phyloP scores from a whole-genome alignment of 2,888 invertebrate genomes.

The Hypsopygia costalis region DNA sequence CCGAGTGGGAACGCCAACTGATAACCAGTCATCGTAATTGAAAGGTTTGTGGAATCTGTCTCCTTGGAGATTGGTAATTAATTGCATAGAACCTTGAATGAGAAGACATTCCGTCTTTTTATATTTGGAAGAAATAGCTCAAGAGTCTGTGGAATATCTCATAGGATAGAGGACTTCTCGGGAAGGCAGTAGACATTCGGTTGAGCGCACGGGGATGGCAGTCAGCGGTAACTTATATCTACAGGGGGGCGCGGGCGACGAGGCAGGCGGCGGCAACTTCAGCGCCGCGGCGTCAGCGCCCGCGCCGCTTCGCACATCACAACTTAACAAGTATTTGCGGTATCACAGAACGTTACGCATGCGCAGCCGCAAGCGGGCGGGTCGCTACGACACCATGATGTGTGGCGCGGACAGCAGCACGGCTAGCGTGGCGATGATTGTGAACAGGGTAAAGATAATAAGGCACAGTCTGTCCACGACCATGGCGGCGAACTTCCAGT shows the following conservation, averaged over 20 bases:
- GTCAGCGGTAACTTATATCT: constrained; percentile 72
- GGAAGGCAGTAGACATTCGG: constrained; percentile 58
- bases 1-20: constrained; percentile 34
- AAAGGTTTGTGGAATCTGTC: constrained; percentile 31
- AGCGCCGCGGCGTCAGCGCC: constrained; percentile 64
- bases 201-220: constrained; percentile 68
- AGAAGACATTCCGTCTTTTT: constrained; percentile 32
- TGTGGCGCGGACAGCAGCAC: constrained; percentile 98
- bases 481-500: constrained; percentile 99
- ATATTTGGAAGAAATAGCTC: constrained; percentile 41
- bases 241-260: constrained; percentile 70
- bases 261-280: constrained; percentile 69
- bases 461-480: constrained; percentile 99
- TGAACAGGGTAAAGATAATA: constrained; percentile 99
- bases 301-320: constrained; percentile 77
- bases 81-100: constrained; percentile 23
- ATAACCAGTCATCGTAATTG: constrained; percentile 35
- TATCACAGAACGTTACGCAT: constrained; percentile 84
- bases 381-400: constrained; percentile 93
- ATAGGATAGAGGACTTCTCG: constrained; percentile 46
- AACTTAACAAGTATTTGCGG: constrained; percentile 85
- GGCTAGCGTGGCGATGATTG: constrained; percentile 97
- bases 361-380: constrained; percentile 76
- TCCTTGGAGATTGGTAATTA: constrained; percentile 10
- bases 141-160: constrained; percentile 44